Evolutionary conservation across 2,113 vertebrate genomes (phyloP).

Genomic region (Eurypyga helias): DNA sequence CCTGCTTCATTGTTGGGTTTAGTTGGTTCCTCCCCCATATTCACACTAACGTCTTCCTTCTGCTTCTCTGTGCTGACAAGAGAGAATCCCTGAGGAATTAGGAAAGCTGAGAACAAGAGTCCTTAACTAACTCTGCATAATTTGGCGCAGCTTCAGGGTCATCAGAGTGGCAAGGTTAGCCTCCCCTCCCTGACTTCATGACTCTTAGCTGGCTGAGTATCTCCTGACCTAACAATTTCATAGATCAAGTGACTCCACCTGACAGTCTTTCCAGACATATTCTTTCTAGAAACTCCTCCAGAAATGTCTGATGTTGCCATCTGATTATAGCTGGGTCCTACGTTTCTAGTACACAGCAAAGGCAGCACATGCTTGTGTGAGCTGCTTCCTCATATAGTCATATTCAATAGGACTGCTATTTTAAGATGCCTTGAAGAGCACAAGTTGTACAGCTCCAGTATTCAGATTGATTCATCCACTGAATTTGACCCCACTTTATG

Average conservation of each 20-base stretch:
- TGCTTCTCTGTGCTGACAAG: background rate
- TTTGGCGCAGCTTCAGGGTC: background rate
- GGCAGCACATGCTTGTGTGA: background rate
- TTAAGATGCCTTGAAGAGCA: background rate
- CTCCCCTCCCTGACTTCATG: background rate
- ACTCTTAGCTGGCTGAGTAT: background rate
- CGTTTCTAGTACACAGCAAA: background rate
- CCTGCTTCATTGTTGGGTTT: background rate
- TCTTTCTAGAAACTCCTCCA: background rate
- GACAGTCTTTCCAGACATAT: background rate
- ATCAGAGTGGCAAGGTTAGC: background rate
- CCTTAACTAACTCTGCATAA: background rate
- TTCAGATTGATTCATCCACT: background rate
- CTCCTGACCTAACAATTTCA: background rate
- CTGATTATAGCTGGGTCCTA: background rate
- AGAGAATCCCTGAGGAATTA: background rate
- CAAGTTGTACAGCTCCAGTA: background rate
- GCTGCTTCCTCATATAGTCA: background rate
- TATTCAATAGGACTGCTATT: conserved; percentile 14
- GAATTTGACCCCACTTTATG: background rate
- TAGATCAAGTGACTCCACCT: background rate
- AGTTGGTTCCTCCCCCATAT: background rate
- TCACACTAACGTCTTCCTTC: background rate
- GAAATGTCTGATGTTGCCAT: background rate
- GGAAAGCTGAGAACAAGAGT: background rate